Base-by-base conservation (phyloP, 53 echinoderm and acorn worm species). In the Crossaster papposus region DNA sequence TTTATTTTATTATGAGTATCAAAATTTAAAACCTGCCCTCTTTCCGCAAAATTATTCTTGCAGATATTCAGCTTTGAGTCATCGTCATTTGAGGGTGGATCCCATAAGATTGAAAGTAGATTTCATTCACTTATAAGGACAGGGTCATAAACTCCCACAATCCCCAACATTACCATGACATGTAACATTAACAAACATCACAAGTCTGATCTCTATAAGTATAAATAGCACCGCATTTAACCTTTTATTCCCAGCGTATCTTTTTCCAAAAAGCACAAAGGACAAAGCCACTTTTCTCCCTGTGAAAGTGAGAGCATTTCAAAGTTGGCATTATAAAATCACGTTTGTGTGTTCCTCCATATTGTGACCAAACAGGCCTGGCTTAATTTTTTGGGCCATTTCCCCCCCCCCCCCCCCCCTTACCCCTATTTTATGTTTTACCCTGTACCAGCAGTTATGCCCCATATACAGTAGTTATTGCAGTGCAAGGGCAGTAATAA, bases 261-360 rank as follows among this genome's bases (percentile, higher is more conserved):
- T 85, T 85, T 11, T 28, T 85, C n/a, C 85, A 85, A 52, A 34
- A 72, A 50, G 28, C 9, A 15, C 51, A 73, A 36, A 51, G 85
- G 72, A 72, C 85, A 73, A 72, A 85, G 80, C 17, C 10, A 80
- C 34, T 30, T 20, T 54, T 52, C 52, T 85, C 55, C 44, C 11
- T 26, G 50, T 10, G 78, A 78, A 72, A 71, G 73, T 58, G 81
- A 23, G 38, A 52, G 73, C n/a, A 53, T 85, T 72, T 85, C 85
- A 85, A 54, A 32, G 72, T 51, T 71, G 73, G 31, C 72, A 71
- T 53, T 85, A n/a, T n/a, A n/a, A 72, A 72, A 85, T 85, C 85
- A 85, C 71, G 53, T 84, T 84, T 72, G n/a, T n/a, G n/a, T n/a
- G n/a, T n/a, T n/a, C n/a, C n/a, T n/a, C n/a, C n/a, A n/a, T n/a